Conservation (phyloP, 2,797 vertebrate genomes). For the Zalophus californianus region DNA sequence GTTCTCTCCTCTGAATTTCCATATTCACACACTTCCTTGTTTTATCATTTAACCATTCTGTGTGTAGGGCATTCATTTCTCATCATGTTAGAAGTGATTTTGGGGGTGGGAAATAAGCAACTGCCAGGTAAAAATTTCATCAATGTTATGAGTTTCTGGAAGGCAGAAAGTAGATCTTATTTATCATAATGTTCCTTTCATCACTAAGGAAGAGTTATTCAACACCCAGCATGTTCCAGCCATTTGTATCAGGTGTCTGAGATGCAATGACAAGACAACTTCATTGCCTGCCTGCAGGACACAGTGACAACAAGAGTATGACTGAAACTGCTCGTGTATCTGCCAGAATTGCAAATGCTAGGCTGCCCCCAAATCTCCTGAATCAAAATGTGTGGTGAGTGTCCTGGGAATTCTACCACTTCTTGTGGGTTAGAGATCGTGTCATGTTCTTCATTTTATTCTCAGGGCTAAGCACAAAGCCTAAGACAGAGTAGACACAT, state of each 20-base stretch:
- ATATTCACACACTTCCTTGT: neutral
- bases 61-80: neutral
- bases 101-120: accelerated
- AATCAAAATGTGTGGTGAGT: conserved; percentile 25
- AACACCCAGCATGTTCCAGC: neutral
- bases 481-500: conserved; percentile 6
- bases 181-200: neutral
- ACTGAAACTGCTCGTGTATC: neutral
- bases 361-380: neutral
- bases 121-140: neutral
- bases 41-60: neutral
- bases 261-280: neutral
- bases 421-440: conserved; percentile 46
- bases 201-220: neutral
- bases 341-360: neutral
- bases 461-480: conserved; percentile 26
- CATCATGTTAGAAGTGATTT: neutral
- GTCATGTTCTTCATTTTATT: conserved; percentile 56
- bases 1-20: neutral
- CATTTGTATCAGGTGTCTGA: neutral
- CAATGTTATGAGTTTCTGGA: conserved; percentile 4
- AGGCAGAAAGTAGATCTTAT: conserved; percentile 9
- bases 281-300: neutral
- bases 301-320: neutral
- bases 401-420: neutral